Percentiles rank a stretch among this genome's conserved stretches.
These are phyloP conservation scores for Procambarus virginalis DNA, from an alignment of 1,140 invertebrate genomes.

Conservation along the genomic window DNA sequence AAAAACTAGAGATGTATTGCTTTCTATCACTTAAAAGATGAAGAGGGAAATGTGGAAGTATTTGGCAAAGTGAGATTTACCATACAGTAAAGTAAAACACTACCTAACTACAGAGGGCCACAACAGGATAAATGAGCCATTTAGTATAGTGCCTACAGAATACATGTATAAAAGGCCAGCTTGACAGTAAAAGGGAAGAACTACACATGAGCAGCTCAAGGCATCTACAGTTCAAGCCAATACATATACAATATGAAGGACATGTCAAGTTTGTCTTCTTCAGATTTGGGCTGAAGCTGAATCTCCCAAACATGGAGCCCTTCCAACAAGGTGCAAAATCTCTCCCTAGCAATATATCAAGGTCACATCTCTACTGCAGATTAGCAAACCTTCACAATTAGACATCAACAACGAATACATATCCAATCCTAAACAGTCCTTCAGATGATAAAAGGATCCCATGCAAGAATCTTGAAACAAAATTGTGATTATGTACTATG, in stretches of 20 bases:
- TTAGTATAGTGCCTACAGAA: conserved; percentile 58
- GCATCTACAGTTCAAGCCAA: conserved; percentile 67
- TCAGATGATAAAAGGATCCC: conserved; percentile 41
- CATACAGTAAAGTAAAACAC: conserved; percentile 32
- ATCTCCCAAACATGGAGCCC: conserved; percentile 51
- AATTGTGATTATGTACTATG: not conserved
- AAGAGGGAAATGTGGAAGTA: conserved; percentile 61
- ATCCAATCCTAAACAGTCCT: conserved; percentile 33
- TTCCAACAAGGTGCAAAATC: conserved; percentile 58
- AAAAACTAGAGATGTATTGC: conserved; percentile 66
- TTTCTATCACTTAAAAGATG: conserved; percentile 67
- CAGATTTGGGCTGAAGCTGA: conserved; percentile 52
- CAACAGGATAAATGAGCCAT: conserved; percentile 62
- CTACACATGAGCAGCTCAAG: conserved; percentile 65
- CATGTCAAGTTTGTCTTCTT: conserved; percentile 50
- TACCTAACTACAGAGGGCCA: conserved; percentile 51
- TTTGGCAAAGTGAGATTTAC: conserved; percentile 45
- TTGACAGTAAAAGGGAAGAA: conserved; percentile 62
- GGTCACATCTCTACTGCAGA: conserved; percentile 30
- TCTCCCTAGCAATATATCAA: conserved; percentile 23
- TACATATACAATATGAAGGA: conserved; percentile 59
- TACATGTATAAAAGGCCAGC: conserved; percentile 65
- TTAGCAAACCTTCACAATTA: conserved; percentile 30
- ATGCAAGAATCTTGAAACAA: conserved; percentile 26
- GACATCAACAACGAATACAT: conserved; percentile 20